Evolutionary conservation across 2,113 vertebrate species (phyloP).

Genomic region (Scopus umbretta): DNA sequence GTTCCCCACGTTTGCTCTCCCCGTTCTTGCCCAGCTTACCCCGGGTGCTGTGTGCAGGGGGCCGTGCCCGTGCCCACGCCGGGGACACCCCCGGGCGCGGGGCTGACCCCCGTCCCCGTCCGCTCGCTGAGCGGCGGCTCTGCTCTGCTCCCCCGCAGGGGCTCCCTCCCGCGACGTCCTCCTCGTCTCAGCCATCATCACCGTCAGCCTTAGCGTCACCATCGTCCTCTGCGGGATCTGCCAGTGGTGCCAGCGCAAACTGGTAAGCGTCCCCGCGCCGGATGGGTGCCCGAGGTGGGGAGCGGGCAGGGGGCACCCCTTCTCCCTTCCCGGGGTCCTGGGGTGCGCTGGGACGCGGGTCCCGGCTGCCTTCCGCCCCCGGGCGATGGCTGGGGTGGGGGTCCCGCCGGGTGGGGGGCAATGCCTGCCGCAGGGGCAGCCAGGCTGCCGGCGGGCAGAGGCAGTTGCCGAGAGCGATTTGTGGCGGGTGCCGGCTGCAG

Average conservation of each 20-base stretch:
- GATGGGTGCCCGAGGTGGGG: background rate
- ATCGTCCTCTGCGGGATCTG: conserved; percentile 96
- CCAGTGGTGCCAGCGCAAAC: conserved; percentile 98
- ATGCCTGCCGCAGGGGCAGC: background rate
- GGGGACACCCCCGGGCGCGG: too few relatives aligned
- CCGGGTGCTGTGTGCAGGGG: background rate
- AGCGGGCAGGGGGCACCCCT: background rate
- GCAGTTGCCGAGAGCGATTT: background rate
- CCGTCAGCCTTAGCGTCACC: conserved; percentile 95
- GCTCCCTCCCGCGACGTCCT: conserved; percentile 85
- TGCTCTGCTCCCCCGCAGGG: background rate
- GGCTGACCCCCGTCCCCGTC: background rate
- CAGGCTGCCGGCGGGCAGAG: background rate
- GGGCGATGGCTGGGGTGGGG: background rate
- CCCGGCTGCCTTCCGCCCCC: too few relatives aligned
- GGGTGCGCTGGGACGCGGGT: background rate
- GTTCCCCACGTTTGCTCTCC: background rate
- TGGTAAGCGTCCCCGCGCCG: conserved; percentile 77
- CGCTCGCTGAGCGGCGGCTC: background rate
- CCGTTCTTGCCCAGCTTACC: background rate
- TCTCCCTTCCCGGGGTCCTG: background rate
- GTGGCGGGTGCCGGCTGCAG: background rate
- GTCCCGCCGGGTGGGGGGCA: background rate
- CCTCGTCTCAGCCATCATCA: conserved; percentile 95
- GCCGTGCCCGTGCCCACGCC: fast-evolving